Evolutionary conservation across 2,888 invertebrate genomes (phyloP), one percentile per base, ranked within the genome.

Genomic region (Chrysina gloriosa): DNA sequence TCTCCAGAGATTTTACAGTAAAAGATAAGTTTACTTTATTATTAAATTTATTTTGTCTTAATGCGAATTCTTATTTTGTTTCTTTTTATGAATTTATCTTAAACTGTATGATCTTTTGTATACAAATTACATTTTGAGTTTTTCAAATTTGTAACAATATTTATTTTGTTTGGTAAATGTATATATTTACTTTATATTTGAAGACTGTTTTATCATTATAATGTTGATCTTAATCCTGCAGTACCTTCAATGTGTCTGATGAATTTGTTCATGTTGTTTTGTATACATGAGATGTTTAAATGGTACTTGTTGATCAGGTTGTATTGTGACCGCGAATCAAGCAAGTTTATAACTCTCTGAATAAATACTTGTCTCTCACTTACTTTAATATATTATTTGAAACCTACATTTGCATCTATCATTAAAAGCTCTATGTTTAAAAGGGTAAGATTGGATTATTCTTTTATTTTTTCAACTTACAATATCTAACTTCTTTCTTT

Each of bases 1-100:
- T 25, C 52, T 16, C 36, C 16, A 11, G 19, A 27, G 45, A 47
- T 66, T 58, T 56, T 66, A 58, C 65, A 66, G 54, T 66, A 66
- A 69, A 71, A 69, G 63, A 31, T 61, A 64, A 50, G 61, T 65
- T 63, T 39, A 65, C 27, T 47, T 42, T 27, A 42, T 27, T 25
- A 39, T 42, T 14, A 61, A 42, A 61, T 42, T 42, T 42, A 42
- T 42, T 61, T 42, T 16, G 36, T 14, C 16, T 39, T 3, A 61
- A 16, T 16, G 42, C 11, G 21, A 14, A 19, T 39, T 39, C 25
- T 29, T 29, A 6, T 52, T 52, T 52, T 19, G 11, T 14, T 19
- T 54, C 19, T 42, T 34, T 42, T 3, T 42, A 61, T 61, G 16
- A 61, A 61, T 61, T 61, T 61, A 61, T 61, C 58, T 61, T 61